Evolutionary conservation across 2,888 invertebrate species (phyloP).

Genomic region (Tyria jacobaeae): DNA sequence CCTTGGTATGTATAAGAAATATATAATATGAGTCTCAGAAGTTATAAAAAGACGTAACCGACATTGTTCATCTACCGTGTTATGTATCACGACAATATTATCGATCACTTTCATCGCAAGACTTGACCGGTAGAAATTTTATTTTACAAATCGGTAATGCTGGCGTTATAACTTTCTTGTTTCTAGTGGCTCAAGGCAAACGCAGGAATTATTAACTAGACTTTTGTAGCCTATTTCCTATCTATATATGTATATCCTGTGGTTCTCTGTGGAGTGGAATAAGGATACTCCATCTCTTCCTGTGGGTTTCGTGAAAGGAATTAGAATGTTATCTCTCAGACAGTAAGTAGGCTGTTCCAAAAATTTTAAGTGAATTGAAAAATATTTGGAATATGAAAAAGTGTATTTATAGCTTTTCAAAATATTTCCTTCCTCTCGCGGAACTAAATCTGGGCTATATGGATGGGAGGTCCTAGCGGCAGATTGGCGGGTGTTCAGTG

Average conservation of each 20-base stretch:
- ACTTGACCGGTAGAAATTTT: conserved; percentile 4
- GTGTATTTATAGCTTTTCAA: too few relatives aligned
- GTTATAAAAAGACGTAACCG: neutral
- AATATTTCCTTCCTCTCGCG: neutral
- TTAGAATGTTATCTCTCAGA: too few relatives aligned
- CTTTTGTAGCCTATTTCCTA: neutral
- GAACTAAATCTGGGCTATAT: too few relatives aligned
- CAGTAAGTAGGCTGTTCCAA: too few relatives aligned
- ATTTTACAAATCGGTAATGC: conserved; percentile 13
- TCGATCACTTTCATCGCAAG: neutral
- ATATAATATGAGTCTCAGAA: neutral
- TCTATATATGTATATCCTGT: too few relatives aligned
- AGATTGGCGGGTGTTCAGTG: too few relatives aligned
- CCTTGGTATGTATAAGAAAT: neutral
- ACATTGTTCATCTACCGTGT: conserved; percentile 5
- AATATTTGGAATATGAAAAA: too few relatives aligned
- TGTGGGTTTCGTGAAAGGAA: too few relatives aligned
- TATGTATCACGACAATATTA: conserved; percentile 4
- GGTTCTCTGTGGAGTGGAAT: too few relatives aligned
- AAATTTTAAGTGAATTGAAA: too few relatives aligned
- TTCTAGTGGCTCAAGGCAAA: neutral
- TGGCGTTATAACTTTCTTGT: conserved; percentile 6
- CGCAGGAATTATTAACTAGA: neutral
- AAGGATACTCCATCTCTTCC: too few relatives aligned
- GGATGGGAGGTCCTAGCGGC: too few relatives aligned